Conservation (phyloP, 2,797 vertebrate species). For the Staurois parvus region DNA sequence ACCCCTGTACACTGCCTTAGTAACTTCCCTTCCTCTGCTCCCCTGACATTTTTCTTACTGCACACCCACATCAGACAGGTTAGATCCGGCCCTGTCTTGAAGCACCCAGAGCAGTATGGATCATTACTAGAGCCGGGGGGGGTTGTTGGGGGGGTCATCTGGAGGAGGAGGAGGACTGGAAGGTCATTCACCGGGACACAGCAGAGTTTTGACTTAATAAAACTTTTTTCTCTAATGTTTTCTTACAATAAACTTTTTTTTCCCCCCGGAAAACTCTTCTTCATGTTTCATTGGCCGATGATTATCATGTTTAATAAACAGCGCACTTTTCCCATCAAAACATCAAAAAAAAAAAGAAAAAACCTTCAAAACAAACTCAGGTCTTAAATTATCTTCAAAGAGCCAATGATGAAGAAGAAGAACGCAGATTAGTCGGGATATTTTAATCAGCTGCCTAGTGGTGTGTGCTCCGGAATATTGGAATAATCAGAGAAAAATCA, state of each 20-base stretch:
- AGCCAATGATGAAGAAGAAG: constrained; percentile 25
- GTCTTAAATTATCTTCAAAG: constrained; percentile 31
- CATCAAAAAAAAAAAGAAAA: not conserved
- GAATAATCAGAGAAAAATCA: constrained; percentile 46
- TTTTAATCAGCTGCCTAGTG: constrained; percentile 51
- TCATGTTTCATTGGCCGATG: not conserved
- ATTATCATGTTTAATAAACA: constrained; percentile 18
- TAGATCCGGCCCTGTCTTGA: too few relatives aligned
- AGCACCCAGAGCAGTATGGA: too few relatives aligned
- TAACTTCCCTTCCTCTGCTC: too few relatives aligned
- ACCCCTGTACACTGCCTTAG: too few relatives aligned
- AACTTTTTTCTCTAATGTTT: not conserved
- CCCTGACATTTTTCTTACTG: too few relatives aligned
- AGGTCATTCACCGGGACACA: too few relatives aligned
- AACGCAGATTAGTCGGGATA: constrained; percentile 44
- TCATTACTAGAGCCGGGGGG: too few relatives aligned
- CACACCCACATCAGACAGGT: too few relatives aligned
- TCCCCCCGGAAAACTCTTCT: not conserved
- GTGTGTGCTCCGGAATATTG: constrained; percentile 33
- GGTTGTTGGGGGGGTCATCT: too few relatives aligned
- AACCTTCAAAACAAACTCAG: constrained; percentile 37
- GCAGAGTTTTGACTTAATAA: not conserved
- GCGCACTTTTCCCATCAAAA: not conserved
- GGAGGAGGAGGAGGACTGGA: too few relatives aligned
- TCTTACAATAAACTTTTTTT: constrained; percentile 3